Base-by-base conservation (phyloP, 2,888 invertebrate species). In the Schizaphis graminum region DNA sequence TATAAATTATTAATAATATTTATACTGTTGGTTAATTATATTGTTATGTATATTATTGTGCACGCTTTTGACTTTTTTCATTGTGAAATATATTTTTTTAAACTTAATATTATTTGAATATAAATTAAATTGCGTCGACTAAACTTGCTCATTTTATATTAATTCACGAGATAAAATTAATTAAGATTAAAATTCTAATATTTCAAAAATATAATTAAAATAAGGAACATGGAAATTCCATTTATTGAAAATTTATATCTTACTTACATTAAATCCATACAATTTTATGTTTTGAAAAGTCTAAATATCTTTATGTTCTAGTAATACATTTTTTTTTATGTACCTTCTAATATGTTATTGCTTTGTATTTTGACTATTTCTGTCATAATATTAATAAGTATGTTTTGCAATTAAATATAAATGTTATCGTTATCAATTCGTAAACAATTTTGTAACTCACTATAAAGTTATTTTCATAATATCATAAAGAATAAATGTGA, bases 1-100 rank as follows among this genome's bases (percentile, higher is more conserved):
- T 26, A 35, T n/a, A 77, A 91, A 90, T 47, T 28, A 89, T 47
- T 47, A 61, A 67, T 35, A 77, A 41, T 90, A n/a, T 35, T 90
- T 47, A 47, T 47, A 10, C 44, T 85, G 0, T 13, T n/a, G 16
- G 77, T n/a, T 13, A 26, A 57, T 26, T 57, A 26, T 57, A 26
- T 8, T 57, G 26, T 10, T 35, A 35, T 77, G 5, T n/a, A 77
- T 53, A 53, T 53, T 16, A 53, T 53, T 53, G 3, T 21, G 21
- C 49, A 53, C 21, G 53, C 21, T 49, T 49, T 47, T 47, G 16
- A 11, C 3, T 53, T 16, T 53, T 53, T 53, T 53, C 47, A 47
- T 47, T 47, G 8, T 47, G 47, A 47, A 47, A 47, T 47, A 47
- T 47, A 47, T 53, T 53, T 53, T 53, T 53, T 53, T 53, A 21